phyloP scores from a whole-genome alignment of 2,797 vertebrate species.

The Chelidonichthys spinosus region DNA sequence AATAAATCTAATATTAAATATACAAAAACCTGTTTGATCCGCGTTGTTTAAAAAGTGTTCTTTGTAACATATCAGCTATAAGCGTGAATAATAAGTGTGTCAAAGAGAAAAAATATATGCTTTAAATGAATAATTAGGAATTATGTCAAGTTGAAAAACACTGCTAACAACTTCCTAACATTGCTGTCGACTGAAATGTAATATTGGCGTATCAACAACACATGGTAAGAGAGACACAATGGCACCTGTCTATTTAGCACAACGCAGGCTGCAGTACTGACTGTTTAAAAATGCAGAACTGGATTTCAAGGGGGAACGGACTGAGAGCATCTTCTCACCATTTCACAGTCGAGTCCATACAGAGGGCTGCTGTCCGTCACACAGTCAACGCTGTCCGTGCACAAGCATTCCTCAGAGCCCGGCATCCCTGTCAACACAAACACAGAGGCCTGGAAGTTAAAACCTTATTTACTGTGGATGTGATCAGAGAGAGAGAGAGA shows the following conservation, averaged over 20 bases:
- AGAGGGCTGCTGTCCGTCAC: conserved; percentile 90
- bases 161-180: too few relatives aligned
- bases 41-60: too few relatives aligned
- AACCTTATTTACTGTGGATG: too few relatives aligned
- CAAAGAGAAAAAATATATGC: background rate
- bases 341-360: conserved; percentile 94
- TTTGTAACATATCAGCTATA: too few relatives aligned
- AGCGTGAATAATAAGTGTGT: background rate
- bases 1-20: too few relatives aligned
- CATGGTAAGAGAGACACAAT: too few relatives aligned
- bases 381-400: conserved; percentile 72
- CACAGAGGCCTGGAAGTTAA: too few relatives aligned
- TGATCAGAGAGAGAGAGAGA: background rate
- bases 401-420: conserved; percentile 82
- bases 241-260: background rate
- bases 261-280: background rate
- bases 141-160: too few relatives aligned
- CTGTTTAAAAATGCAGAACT: background rate
- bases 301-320: background rate
- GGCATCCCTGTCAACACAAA: conserved; percentile 75
- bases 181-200: too few relatives aligned
- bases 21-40: too few relatives aligned
- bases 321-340: conserved; percentile 83
- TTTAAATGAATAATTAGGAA: background rate
- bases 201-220: too few relatives aligned